phyloP scores from a whole-genome alignment of 2,888 invertebrate species.

The Eupithecia subfuscata region DNA sequence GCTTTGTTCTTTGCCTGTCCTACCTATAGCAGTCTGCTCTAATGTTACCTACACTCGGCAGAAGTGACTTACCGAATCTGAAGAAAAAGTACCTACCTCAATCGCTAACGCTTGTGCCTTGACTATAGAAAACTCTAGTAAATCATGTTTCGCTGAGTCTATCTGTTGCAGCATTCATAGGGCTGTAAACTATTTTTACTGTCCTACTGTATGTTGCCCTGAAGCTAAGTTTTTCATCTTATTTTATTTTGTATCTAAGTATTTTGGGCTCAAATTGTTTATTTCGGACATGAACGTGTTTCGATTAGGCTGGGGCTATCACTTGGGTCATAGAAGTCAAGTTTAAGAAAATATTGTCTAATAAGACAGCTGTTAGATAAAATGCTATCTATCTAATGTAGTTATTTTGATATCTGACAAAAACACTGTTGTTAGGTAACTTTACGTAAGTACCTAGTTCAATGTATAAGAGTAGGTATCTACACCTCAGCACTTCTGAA shows the following conservation, averaged over 20 bases:
- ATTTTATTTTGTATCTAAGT: neutral
- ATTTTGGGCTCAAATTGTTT: neutral
- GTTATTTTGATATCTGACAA: neutral
- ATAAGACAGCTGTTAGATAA: neutral
- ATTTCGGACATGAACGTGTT: neutral
- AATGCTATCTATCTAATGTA: neutral
- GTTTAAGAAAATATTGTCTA: slow-evolving; percentile 1
- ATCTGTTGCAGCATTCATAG: slow-evolving; percentile 60
- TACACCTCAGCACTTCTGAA: neutral
- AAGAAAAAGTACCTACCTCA: neutral
- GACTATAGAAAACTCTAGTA: slow-evolving; percentile 39
- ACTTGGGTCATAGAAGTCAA: neutral
- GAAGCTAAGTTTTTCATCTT: neutral
- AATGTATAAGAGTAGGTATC: neutral
- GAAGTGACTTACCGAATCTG: neutral
- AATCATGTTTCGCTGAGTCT: slow-evolving; percentile 51
- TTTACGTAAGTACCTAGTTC: neutral
- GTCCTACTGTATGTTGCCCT: slow-evolving; percentile 40
- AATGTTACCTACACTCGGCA: too few relatives aligned
- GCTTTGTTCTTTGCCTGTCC: too few relatives aligned
- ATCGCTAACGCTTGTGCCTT: slow-evolving; percentile 27
- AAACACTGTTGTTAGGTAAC: neutral
- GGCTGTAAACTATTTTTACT: slow-evolving; percentile 56
- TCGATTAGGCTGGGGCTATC: neutral
- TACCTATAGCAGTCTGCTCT: too few relatives aligned